A percentile compares a stretch with the other conserved stretches of the same genome.
These are phyloP conservation scores for Archaeoteleia sp. DNA, from an alignment of 2,888 invertebrate species.

Conservation along the genomic window DNA sequence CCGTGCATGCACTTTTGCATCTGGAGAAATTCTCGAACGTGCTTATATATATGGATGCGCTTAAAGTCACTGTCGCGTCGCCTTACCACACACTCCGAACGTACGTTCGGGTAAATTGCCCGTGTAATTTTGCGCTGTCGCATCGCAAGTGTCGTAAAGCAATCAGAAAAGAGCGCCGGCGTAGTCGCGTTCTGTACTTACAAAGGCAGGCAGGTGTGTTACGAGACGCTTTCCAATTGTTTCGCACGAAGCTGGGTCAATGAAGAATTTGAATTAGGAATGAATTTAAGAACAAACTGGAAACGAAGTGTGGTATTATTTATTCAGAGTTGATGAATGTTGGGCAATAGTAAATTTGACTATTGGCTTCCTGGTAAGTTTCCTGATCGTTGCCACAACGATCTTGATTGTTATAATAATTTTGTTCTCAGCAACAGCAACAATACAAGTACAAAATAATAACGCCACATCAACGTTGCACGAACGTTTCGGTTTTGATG, in stretches of 20 bases:
- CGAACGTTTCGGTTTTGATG: no score
- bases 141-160: conserved; percentile 26
- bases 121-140: conserved; percentile 33
- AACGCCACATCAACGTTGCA: no score
- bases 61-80: no score
- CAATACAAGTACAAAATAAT: no score
- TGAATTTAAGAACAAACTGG: not conserved
- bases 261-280: conserved; percentile 8
- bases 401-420: no score
- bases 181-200: conserved; percentile 22
- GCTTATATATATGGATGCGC: conserved; percentile 1
- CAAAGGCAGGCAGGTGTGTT: no score
- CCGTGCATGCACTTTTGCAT: not conserved
- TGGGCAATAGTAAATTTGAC: no score
- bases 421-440: no score
- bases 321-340: no score
- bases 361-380: no score
- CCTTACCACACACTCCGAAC: conserved; percentile 4
- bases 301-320: no score
- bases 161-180: conserved; percentile 15
- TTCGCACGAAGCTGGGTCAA: conserved; percentile 4
- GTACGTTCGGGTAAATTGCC: conserved; percentile 25
- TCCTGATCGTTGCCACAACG: no score
- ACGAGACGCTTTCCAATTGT: conserved; percentile 25
- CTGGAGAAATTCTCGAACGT: conserved; percentile 26